Evolutionary conservation across 2,113 vertebrate genomes (phyloP), one percentile per base, ranked within the genome.

Genomic region (Chrysemys picta): DNA sequence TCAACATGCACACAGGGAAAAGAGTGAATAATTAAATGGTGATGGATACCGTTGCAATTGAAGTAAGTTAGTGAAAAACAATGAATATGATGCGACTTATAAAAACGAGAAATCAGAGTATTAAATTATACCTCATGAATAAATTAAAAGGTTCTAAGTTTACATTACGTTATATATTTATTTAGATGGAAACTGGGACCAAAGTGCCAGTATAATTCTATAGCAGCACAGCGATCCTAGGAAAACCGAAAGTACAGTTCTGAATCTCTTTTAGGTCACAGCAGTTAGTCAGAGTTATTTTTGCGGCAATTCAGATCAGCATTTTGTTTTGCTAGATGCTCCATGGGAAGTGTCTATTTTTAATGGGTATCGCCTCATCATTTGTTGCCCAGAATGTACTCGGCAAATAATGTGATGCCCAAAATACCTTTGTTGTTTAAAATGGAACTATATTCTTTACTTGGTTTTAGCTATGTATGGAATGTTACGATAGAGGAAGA

Each of bases 41-140:
- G 89, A 97, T 96, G 94, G 86, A 89, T 96, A 89, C n/a, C 53
- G 85, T 29, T 95, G 94, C 94, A 93, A 94, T 93, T 97, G 95
- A 97, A 96, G 94, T 89, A 98, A 97, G 93, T 96, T 91, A 93
- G 95, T 85, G 94, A 80, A 96, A 97, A 95, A 90, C 90, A 89
- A 82, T 80, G 92, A 84, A 97, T 82, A 97, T 98, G 96, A 91
- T 93, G 96, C 93, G 95, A 97, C 97, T 98, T 97, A 97, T 98
- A 98, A 98, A 98, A 97, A 91, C 87, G 81, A 93, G 96, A 98
- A 98, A 97, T 98, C 97, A 95, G 93, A 87, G 93, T 96, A 98
- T 98, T 98, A 98, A 98, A 98, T 98, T 95, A 96, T 92, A 83
- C 87, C 97, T 98, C 97, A 98, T 98, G 98, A 98, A 98, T 98